Percentiles rank a stretch among this genome's conserved stretches.
Evolutionary conservation across 2,888 invertebrate genomes (phyloP).

Genomic region (Sthenelais limicola): DNA sequence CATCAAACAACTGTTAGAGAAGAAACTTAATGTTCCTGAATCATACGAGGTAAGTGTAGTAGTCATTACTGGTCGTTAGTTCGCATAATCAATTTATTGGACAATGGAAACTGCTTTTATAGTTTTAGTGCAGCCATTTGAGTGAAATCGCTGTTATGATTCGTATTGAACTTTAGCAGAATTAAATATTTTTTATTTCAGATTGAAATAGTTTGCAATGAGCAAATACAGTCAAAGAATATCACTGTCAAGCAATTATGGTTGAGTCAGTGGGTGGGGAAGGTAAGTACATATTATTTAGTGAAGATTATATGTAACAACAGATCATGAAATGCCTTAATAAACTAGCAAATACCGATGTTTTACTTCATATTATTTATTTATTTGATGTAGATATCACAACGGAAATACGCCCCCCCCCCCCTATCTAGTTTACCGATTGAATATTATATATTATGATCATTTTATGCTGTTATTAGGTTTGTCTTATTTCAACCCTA

Average conservation of each 20-base stretch:
- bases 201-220: constrained; percentile 63
- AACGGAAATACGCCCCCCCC: too few species aligned
- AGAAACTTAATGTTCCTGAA: constrained; percentile 60
- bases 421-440: too few species aligned
- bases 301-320: background rate
- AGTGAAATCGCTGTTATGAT: constrained; percentile 8
- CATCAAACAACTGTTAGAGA: constrained; percentile 61
- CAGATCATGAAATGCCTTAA: background rate
- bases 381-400: too few species aligned
- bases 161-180: background rate
- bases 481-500: too few species aligned
- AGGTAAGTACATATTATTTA: constrained; percentile 17
- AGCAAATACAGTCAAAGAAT: constrained; percentile 59
- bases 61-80: background rate
- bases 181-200: constrained; percentile 46
- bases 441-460: too few species aligned
- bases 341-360: background rate
- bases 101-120: too few species aligned
- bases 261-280: constrained; percentile 63
- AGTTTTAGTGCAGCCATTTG: too few species aligned
- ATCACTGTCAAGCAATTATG: constrained; percentile 68
- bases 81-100: too few species aligned
- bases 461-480: too few species aligned
- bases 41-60: constrained; percentile 56
- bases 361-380: too few species aligned